Evolutionary conservation across 2,888 invertebrate species (phyloP), one percentile per base, ranked within the genome.

Genomic region (Cephus nigrinus): DNA sequence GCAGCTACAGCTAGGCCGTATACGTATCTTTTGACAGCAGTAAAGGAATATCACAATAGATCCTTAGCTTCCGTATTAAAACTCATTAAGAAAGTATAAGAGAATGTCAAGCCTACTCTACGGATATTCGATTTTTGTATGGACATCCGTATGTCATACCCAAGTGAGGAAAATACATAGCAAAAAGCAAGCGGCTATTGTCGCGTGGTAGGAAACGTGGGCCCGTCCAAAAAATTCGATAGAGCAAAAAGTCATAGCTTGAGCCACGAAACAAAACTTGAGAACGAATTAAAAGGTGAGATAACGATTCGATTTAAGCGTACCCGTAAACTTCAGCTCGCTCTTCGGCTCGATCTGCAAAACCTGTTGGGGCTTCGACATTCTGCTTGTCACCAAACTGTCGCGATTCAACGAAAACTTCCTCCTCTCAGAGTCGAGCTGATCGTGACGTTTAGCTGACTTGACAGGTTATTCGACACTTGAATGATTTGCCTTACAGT

Each of bases 271-370:
- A 55, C 23, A 12, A 71, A 11, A 34, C 12, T 33, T 36, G 36
- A 33, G 11, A 30, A 71, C 31, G 30, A 36, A 71, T 40, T 68
- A 34, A 78, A 36, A 75, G 72, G 34, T 32, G 55, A 75, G 69
- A 80, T 73, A 74, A 82, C 79, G 79, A 82, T 74, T 80, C 30
- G 23, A 77, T 69, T 77, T 76, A 40, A 79, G 92, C 95, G 95
- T 93, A 97, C 98, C 97, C 94, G 95, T 94, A 93, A 98, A 98
- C 93, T 95, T 96, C 89, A 98, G 94, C 93, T 97, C 98, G 93
- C 94, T 94, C 93, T 95, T 95, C 88, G 98, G 98, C 90, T 97
- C 96, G 94, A 98, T 96, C 92, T 94, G 93, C 92, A 98, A 93
- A 92, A 97, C 94, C 92, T 96, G 96, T 92, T 96, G 96, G 88